Conservation (phyloP, 2,113 vertebrate species). For the Heteronetta atricapilla region DNA sequence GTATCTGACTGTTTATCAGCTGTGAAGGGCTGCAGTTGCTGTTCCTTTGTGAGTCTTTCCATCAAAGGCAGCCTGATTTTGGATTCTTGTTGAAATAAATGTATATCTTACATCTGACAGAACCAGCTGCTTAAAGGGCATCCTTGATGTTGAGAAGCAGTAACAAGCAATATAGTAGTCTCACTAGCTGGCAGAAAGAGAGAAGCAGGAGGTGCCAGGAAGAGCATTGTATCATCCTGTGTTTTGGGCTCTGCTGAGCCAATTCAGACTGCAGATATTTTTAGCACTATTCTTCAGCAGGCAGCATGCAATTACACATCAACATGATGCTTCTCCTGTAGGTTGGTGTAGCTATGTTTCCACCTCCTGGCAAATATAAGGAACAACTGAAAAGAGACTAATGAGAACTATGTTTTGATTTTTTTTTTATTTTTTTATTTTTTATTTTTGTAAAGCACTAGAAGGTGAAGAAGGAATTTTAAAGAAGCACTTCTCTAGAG, state of each 20-base stretch:
- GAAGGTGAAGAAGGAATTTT: slow-evolving; percentile 6
- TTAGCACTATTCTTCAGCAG: neutral
- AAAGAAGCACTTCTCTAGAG: neutral
- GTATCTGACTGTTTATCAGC: neutral
- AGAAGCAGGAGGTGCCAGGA: neutral
- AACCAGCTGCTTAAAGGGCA: slow-evolving; percentile 18
- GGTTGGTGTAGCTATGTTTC: slow-evolving; percentile 48
- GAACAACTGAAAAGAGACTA: slow-evolving; percentile 30
- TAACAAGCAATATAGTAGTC: neutral
- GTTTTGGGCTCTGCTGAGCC: neutral
- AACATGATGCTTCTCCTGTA: neutral
- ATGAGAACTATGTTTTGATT: neutral
- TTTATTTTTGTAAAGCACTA: neutral
- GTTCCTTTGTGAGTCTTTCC: neutral
- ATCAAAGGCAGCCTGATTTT: neutral
- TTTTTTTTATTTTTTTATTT: neutral
- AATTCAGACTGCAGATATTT: neutral
- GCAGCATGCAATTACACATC: neutral
- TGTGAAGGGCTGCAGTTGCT: neutral
- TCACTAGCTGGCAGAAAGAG: neutral
- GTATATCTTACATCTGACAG: neutral
- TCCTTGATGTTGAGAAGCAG: neutral
- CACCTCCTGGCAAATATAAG: slow-evolving; percentile 39
- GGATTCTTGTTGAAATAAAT: neutral
- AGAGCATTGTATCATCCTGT: neutral